Conservation (phyloP, 2,888 invertebrate genomes). For the Junonia oenone region DNA sequence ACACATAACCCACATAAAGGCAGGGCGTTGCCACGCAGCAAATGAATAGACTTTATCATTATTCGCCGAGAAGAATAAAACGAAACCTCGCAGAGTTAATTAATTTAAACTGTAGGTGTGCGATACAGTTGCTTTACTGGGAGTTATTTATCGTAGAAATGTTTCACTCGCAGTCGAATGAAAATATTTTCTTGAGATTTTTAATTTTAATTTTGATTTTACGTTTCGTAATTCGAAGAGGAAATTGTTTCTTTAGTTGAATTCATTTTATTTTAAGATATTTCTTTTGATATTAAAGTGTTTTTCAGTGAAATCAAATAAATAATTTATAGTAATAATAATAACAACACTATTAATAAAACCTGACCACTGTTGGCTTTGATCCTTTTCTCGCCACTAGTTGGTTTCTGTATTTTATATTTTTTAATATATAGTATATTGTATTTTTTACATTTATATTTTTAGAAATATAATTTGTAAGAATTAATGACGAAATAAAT, state of each 20-base stretch:
- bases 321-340: no score
- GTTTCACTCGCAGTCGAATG: constrained; percentile 1
- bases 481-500: no score
- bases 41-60: constrained; percentile 18
- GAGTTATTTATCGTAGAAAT: constrained; percentile 10
- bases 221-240: neutral
- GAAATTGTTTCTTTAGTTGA: no score
- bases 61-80: constrained; percentile 23
- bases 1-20: constrained; percentile 3
- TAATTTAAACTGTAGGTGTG: constrained; percentile 29
- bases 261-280: neutral
- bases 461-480: no score
- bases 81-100: constrained; percentile 25
- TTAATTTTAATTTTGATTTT: neutral
- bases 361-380: no score
- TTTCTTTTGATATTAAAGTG: no score
- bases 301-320: no score
- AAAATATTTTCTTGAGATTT: neutral
- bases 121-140: constrained; percentile 9
- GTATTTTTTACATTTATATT: no score
- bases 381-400: no score
- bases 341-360: no score
- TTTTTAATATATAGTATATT: no score
- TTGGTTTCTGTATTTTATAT: no score
- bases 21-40: constrained; percentile 17